Conservation (phyloP, 2,888 invertebrate genomes). For the Metopia argyrocephala region DNA sequence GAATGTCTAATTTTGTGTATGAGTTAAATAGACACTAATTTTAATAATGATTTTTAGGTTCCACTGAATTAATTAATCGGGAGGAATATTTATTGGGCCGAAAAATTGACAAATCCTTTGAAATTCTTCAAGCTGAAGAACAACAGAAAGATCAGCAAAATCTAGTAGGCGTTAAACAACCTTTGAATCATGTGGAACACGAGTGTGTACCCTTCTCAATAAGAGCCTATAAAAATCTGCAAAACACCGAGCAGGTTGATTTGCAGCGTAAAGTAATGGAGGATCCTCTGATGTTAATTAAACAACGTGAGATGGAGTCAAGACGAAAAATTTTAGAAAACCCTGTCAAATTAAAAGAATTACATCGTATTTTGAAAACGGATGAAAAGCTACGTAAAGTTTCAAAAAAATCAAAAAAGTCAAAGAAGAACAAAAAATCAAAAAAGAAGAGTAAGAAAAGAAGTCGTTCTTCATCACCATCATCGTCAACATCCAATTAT, state of each 20-base stretch:
- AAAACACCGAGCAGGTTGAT: conserved; percentile 87
- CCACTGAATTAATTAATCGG: conserved; percentile 80
- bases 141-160: conserved; percentile 74
- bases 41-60: conserved; percentile 1
- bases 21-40: neutral
- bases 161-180: conserved; percentile 76
- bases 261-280: conserved; percentile 93
- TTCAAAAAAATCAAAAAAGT: conserved; percentile 67
- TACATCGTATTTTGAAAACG: conserved; percentile 87
- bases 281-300: conserved; percentile 94
- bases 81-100: conserved; percentile 94
- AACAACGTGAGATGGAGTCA: conserved; percentile 93
- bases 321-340: conserved; percentile 91
- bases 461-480: conserved; percentile 70
- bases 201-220: conserved; percentile 89
- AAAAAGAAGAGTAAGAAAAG: conserved; percentile 72
- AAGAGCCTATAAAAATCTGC: conserved; percentile 79
- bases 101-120: conserved; percentile 86
- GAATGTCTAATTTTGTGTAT: conserved; percentile 36
- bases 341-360: conserved; percentile 92
- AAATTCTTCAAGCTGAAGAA: conserved; percentile 82
- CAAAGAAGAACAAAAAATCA: conserved; percentile 67
- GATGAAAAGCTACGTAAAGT: conserved; percentile 78
- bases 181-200: conserved; percentile 85
- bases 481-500: conserved; percentile 69